phyloP scores from a whole-genome alignment of 2,797 vertebrate genomes.

The Pyrocephalus nanus region DNA sequence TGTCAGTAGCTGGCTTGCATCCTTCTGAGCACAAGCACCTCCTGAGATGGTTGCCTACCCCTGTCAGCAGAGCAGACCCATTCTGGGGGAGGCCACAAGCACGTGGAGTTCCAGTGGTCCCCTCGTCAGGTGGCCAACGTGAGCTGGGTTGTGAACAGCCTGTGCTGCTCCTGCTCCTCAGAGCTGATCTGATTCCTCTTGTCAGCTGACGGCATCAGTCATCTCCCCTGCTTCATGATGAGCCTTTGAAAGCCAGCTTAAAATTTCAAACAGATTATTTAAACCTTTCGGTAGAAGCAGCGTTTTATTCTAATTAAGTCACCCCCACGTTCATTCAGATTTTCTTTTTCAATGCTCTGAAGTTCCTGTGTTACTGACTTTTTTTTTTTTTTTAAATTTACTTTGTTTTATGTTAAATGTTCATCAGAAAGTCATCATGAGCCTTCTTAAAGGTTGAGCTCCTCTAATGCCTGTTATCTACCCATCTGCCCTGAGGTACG shows the following conservation, averaged over 20 bases:
- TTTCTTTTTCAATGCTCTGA: neutral
- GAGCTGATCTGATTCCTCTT: neutral
- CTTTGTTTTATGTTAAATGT: neutral
- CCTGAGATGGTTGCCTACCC: neutral
- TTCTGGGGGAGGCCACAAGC: neutral
- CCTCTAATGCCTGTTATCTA: neutral
- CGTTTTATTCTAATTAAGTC: neutral
- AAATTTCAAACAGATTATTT: slow-evolving; percentile 6
- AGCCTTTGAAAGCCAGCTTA: neutral
- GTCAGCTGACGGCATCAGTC: slow-evolving; percentile 12
- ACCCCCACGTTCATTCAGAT: neutral
- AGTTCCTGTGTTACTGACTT: neutral
- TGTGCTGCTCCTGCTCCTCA: neutral
- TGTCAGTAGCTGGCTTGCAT: neutral
- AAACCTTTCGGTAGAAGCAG: neutral
- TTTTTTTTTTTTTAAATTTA: neutral
- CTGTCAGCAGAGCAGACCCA: fast-evolving
- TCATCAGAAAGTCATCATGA: neutral
- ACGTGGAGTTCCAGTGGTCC: neutral
- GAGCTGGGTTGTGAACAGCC: neutral
- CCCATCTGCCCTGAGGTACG: neutral
- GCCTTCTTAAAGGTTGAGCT: neutral
- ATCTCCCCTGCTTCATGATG: neutral
- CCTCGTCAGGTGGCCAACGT: neutral
- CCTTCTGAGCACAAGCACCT: neutral